Conservation (phyloP, 2,113 vertebrate species). For the Aptenodytes forsteri region DNA sequence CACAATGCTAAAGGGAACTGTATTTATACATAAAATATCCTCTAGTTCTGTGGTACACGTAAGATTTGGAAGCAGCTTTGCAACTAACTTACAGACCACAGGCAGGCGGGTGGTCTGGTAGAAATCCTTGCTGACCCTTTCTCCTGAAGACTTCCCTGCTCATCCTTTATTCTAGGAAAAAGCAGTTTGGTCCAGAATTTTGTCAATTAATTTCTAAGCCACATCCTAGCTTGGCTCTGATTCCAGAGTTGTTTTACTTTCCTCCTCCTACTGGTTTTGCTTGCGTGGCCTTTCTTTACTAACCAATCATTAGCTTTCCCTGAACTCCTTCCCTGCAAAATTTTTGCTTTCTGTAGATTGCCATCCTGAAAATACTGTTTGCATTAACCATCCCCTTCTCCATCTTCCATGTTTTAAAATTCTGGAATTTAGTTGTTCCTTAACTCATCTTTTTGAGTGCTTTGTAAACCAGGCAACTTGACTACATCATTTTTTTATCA, state of each 20-base stretch:
- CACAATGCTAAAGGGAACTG: not conserved
- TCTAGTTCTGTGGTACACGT: not conserved
- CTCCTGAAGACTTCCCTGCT: not conserved
- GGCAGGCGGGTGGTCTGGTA: not conserved
- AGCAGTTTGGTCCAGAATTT: not conserved
- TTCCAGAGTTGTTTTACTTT: not conserved
- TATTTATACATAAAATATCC: not conserved
- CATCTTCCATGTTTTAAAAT: not conserved
- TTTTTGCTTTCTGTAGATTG: not conserved
- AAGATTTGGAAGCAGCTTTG: not conserved
- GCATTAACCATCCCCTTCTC: not conserved
- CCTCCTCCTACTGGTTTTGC: not conserved
- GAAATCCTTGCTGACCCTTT: not conserved
- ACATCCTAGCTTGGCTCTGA: not conserved
- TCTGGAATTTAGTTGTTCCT: not conserved
- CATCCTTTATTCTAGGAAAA: not conserved
- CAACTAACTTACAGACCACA: not conserved
- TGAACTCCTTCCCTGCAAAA: not conserved
- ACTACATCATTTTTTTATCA: not conserved
- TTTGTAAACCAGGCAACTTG: not conserved
- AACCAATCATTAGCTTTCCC: not conserved
- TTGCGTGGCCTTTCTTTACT: not conserved
- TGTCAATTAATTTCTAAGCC: not conserved
- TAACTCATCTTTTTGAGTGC: not conserved
- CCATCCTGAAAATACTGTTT: not conserved